A percentile compares a stretch with the other conserved stretches of the same genome.
phyloP scores from a whole-genome alignment of 1,140 invertebrate genomes.

The Gonioctena quinquepunctata region DNA sequence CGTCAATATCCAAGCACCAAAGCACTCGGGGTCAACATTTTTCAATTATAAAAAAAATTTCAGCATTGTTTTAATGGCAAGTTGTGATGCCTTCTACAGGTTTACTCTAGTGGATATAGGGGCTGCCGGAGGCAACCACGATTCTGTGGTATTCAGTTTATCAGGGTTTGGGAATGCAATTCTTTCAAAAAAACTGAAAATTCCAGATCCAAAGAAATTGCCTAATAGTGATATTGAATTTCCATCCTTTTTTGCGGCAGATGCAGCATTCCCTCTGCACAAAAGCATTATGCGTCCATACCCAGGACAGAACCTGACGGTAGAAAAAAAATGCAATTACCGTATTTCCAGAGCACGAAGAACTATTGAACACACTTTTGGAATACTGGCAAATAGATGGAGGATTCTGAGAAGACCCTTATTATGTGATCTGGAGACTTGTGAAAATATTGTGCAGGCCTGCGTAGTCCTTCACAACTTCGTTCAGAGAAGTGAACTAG shows the following conservation, averaged over 20 bases:
- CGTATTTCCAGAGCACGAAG: not conserved
- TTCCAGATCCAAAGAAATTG: not conserved
- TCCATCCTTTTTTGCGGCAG: not conserved
- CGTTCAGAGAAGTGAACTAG: too few species aligned
- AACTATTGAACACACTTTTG: not conserved
- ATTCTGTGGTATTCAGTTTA: conserved; percentile 1
- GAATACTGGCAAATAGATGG: conserved; percentile 10
- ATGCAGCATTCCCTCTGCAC: not conserved
- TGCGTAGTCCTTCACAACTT: too few species aligned
- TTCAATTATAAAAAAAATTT: conserved; percentile 54
- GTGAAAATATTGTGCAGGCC: too few species aligned
- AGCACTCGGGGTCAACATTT: conserved; percentile 48
- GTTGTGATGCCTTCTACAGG: not conserved
- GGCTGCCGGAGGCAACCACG: not conserved
- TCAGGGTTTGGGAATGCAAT: not conserved
- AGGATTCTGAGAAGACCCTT: not conserved
- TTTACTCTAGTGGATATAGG: conserved; percentile 14
- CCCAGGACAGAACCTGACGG: not conserved
- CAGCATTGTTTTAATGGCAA: not conserved
- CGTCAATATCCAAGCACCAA: conserved; percentile 48
- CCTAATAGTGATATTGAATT: not conserved
- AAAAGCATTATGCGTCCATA: not conserved
- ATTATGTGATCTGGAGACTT: too few species aligned
- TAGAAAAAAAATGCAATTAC: not conserved
- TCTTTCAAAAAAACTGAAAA: not conserved